These are phyloP conservation scores for Schizopygopsis pylzovi DNA, from an alignment of 2,797 vertebrate genomes.

Conservation along the genomic window DNA sequence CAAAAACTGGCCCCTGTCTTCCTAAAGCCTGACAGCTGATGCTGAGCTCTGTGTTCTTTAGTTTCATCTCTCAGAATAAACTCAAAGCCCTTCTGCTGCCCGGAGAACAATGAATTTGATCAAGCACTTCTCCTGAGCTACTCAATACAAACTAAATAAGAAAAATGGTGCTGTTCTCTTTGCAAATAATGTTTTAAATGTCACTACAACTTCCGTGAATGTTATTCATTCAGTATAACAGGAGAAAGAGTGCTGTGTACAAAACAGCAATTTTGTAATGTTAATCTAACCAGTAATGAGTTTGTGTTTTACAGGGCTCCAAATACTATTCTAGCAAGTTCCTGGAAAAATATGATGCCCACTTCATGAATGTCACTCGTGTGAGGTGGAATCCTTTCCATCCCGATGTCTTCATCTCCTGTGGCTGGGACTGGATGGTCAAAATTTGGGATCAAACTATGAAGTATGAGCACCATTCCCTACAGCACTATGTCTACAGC, in stretches of 20 bases:
- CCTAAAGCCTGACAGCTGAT: conserved; percentile 11
- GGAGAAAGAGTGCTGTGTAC: neutral
- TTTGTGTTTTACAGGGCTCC: conserved; percentile 35
- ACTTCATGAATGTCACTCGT: conserved; percentile 25
- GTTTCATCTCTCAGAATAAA: conserved; percentile 37
- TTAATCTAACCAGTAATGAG: neutral
- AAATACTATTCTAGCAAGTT: conserved; percentile 37
- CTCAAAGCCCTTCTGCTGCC: conserved; percentile 1
- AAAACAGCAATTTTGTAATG: neutral
- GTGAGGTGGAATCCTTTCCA: conserved; percentile 40
- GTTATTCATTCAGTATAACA: neutral
- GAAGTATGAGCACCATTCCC: conserved; percentile 16
- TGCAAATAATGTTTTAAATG: neutral
- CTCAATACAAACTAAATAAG: conserved; percentile 6
- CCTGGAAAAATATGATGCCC: conserved; percentile 33
- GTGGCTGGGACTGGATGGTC: conserved; percentile 30
- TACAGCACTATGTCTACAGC: neutral
- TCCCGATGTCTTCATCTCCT: conserved; percentile 33
- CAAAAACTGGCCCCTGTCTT: conserved; percentile 9
- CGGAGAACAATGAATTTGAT: neutral
- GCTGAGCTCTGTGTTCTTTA: neutral
- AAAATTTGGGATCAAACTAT: conserved; percentile 44
- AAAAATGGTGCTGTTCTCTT: neutral
- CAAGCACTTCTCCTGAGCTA: neutral
- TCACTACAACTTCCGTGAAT: neutral